Evolutionary conservation across 2,888 invertebrate species (phyloP).

Genomic region (Spialia ferax): DNA sequence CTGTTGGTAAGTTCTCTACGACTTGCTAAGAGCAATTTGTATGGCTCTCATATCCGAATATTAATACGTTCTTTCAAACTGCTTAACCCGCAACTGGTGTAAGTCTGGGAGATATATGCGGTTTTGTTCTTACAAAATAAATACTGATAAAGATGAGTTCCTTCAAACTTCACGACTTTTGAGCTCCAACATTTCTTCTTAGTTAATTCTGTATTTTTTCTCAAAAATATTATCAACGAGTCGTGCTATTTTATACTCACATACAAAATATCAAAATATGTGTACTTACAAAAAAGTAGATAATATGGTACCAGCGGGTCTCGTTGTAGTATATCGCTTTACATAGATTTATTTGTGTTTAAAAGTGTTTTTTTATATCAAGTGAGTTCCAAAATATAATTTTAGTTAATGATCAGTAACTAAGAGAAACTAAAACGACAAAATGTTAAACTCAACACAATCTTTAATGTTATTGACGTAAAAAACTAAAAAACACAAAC

Average conservation of each 20-base stretch:
- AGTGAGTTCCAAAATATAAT: too few relatives aligned
- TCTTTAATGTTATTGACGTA: neutral
- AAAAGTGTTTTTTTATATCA: too few relatives aligned
- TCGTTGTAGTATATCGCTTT: too few relatives aligned
- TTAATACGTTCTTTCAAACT: constrained; percentile 32
- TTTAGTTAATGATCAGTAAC: too few relatives aligned
- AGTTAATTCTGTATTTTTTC: too few relatives aligned
- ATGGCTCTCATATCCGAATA: constrained; percentile 24
- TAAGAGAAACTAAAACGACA: neutral
- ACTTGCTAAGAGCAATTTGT: constrained; percentile 20
- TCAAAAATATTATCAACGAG: too few relatives aligned
- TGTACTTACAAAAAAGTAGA: too few relatives aligned
- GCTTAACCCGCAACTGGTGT: constrained; percentile 7
- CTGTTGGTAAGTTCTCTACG: constrained; percentile 5
- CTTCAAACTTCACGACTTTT: neutral
- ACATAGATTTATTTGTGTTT: too few relatives aligned
- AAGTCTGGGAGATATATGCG: constrained; percentile 5
- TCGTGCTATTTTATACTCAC: too few relatives aligned
- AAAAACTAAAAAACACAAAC: neutral
- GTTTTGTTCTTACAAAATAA: constrained; percentile 15
- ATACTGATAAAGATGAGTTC: constrained; percentile 17
- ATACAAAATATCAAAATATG: too few relatives aligned
- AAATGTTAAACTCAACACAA: neutral
- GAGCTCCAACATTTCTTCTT: too few relatives aligned
- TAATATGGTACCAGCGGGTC: too few relatives aligned